phyloP scores from a whole-genome alignment of 2,888 invertebrate genomes.

The Andrena camellia region DNA sequence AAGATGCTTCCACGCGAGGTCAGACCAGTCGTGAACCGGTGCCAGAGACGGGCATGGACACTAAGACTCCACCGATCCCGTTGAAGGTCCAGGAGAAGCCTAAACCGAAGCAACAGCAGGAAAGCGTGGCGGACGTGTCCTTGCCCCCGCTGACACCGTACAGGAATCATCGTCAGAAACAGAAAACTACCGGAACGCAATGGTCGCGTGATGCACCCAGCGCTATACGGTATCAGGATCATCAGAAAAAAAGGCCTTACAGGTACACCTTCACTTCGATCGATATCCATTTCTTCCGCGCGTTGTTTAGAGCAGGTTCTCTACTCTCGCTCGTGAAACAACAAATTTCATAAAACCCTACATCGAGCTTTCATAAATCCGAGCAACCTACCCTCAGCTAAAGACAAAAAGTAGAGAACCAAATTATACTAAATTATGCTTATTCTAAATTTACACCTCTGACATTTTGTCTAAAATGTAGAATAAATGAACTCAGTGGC shows the following conservation, averaged over 20 bases:
- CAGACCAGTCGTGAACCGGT: conserved; percentile 70
- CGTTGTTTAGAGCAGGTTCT: conserved; percentile 18
- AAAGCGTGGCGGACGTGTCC: conserved; percentile 77
- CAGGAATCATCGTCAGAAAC: conserved; percentile 71
- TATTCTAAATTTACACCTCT: too few relatives aligned
- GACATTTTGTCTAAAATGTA: too few relatives aligned
- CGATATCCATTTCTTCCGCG: conserved; percentile 48
- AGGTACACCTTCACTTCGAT: conserved; percentile 73
- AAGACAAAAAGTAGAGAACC: too few relatives aligned
- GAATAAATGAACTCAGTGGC: too few relatives aligned
- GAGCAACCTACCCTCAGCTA: not conserved
- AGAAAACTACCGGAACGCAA: conserved; percentile 58
- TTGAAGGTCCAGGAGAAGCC: conserved; percentile 81
- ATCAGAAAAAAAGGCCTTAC: conserved; percentile 79
- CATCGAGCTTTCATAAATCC: not conserved
- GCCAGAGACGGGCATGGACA: conserved; percentile 82
- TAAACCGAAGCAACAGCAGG: conserved; percentile 71
- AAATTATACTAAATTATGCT: too few relatives aligned
- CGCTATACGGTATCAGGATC: conserved; percentile 66
- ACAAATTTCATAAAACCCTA: not conserved
- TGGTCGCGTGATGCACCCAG: conserved; percentile 64
- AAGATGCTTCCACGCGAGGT: conserved; percentile 72
- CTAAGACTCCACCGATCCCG: conserved; percentile 83
- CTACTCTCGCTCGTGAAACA: conserved; percentile 2
- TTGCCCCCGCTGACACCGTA: conserved; percentile 80